A percentile compares a stretch with the other conserved stretches of the same genome.
Evolutionary conservation across 2,113 vertebrate genomes (phyloP).

Genomic region (Psittacula cyanocephala): DNA sequence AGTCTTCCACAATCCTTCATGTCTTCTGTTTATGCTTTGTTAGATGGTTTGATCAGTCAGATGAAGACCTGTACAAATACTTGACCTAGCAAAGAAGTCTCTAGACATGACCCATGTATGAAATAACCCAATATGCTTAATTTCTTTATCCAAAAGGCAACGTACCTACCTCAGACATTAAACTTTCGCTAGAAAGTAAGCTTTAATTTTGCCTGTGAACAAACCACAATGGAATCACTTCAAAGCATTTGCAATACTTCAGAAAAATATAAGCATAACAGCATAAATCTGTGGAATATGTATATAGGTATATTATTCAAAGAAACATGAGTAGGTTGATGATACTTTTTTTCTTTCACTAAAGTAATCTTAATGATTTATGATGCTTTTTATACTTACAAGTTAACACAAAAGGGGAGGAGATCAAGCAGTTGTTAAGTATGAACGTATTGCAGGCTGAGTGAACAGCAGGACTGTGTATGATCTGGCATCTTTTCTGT

Average conservation of each 20-base stretch:
- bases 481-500: background rate
- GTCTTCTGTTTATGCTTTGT: background rate
- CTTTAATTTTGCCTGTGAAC: background rate
- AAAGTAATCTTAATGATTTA: background rate
- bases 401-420: background rate
- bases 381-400: background rate
- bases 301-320: background rate
- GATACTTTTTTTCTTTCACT: background rate
- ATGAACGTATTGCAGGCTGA: background rate
- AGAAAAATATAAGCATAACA: background rate
- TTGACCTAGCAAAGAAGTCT: background rate
- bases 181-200: background rate
- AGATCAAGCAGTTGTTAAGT: background rate
- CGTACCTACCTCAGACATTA: background rate
- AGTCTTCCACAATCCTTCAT: background rate
- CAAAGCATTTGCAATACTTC: background rate
- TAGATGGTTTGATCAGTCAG: background rate
- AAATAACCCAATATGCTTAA: background rate
- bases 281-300: background rate
- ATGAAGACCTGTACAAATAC: background rate
- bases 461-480: background rate
- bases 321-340: background rate
- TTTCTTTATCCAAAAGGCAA: background rate
- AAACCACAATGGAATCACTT: background rate
- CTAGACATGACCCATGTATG: background rate